Percentiles rank a stretch among this genome's conserved stretches.
Evolutionary conservation across 1,140 invertebrate genomes (phyloP).

Genomic region (Oreohelix idahoensis): DNA sequence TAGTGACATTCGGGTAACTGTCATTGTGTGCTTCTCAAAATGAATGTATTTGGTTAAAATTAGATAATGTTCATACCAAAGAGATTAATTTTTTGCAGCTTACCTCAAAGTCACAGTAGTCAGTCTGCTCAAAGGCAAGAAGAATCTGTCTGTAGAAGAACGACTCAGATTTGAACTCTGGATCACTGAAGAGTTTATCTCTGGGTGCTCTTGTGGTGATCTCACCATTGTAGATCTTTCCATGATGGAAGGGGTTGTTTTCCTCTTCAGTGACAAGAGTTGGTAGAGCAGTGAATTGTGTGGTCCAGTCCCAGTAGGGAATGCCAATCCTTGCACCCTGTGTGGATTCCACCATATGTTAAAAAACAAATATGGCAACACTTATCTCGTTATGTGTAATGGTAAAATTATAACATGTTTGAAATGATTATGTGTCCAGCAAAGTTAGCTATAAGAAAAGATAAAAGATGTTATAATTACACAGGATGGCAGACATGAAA

Average conservation of each 20-base stretch:
- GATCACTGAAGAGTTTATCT: slow-evolving; percentile 38
- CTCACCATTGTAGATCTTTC: slow-evolving; percentile 20
- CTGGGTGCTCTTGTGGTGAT: slow-evolving; percentile 36
- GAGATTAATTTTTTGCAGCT: not conserved
- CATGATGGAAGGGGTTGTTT: slow-evolving; percentile 27
- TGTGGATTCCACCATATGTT: too few species aligned
- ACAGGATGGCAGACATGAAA: too few species aligned
- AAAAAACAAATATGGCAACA: too few species aligned
- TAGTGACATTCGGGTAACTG: too few species aligned
- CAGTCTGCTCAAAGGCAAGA: slow-evolving; percentile 44
- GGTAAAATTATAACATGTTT: too few species aligned
- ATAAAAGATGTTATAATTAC: too few species aligned
- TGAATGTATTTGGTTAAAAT: too few species aligned
- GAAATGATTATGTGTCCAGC: too few species aligned
- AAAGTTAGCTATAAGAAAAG: too few species aligned
- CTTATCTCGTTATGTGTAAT: too few species aligned
- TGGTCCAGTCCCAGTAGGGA: slow-evolving; percentile 42
- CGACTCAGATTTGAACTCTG: slow-evolving; percentile 32
- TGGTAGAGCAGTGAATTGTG: slow-evolving; percentile 39
- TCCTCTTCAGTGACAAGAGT: slow-evolving; percentile 37
- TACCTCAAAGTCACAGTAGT: slow-evolving; percentile 33
- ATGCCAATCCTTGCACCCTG: slow-evolving; percentile 43
- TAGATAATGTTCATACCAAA: too few species aligned
- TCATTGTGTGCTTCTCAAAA: too few species aligned
- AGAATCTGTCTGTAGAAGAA: slow-evolving; percentile 47